Base-by-base conservation (phyloP, 2,888 invertebrate species). In the Epistrophella euchroma region DNA sequence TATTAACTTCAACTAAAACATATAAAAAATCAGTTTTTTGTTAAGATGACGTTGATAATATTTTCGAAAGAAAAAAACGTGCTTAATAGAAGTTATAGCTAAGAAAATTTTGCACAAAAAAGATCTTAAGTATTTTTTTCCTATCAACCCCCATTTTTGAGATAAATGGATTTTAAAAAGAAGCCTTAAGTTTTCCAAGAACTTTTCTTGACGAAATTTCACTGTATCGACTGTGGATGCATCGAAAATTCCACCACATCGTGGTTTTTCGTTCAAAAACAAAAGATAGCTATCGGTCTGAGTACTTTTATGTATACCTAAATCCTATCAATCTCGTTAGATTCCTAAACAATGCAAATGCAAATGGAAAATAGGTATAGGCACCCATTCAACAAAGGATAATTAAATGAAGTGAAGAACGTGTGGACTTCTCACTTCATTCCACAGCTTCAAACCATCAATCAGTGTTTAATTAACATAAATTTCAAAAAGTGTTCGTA, bases 391-490 rank as follows among this genome's bases (percentile, higher is more conserved):
- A 62, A 77, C 74, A 82, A 86, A 86, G 78, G 77, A 86, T 82
- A 86, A 86, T 82, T 78, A 81, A 86, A 86, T 82, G 86, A 81
- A 82, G 76, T 71, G 74, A 22, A 71, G 73, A 82, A 55, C 78
- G 50, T 74, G 60, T 74, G 60, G 70, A 79, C 68, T 66, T 55
- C 47, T 68, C 47, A 50, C 76, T 68, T 37, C 85, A 47, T 73
- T 62, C 28, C 47, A 64, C 62, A 70, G 45, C 28, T 58, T 56
- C 43, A 71, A 71, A 75, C 37, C 86, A 77, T 74, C 77, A 86
- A 86, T 86, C 86, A 78, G 86, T 78, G 86, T 78, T 82, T 82
- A 86, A 86, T 86, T 82, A 86, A 82, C 86, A 86, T 86, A 86
- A 74, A 86, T 82, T 86, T 70, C 50, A 50, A 86, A 86, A 78